Conservation (phyloP, 2,888 invertebrate genomes). For the Thereva nobilitata region DNA sequence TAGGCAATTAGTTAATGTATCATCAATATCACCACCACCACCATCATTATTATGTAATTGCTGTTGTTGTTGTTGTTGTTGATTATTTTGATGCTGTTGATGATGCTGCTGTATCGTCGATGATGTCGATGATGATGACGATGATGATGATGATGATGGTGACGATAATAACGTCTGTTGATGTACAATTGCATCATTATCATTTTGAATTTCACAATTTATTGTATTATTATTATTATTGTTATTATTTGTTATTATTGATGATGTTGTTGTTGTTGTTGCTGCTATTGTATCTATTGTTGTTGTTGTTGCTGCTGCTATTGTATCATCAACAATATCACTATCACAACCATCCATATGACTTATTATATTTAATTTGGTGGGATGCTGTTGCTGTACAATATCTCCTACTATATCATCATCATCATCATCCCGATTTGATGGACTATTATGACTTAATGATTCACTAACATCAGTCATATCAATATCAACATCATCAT, state of each 20-base stretch:
- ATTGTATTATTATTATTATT: neutral
- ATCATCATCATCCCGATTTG: neutral
- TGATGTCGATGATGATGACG: conserved; percentile 32
- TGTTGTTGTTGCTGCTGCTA: no score
- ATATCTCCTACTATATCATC: no score
- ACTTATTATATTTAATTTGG: conserved; percentile 14
- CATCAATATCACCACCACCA: neutral
- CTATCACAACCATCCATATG: conserved; percentile 35
- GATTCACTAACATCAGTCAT: conserved; percentile 6
- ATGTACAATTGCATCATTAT: neutral
- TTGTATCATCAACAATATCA: conserved; percentile 29
- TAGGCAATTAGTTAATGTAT: neutral
- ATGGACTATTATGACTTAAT: neutral
- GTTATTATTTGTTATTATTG: neutral
- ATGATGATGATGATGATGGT: conserved; percentile 3
- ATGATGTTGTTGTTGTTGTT: conserved; percentile 12
- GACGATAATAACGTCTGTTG: neutral
- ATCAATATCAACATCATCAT: conserved; percentile 13
- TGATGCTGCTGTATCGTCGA: conserved; percentile 21
- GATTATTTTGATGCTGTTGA: conserved; percentile 13
- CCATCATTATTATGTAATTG: neutral
- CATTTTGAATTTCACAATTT: neutral
- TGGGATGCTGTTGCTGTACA: neutral
- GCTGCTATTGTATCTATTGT: neutral
- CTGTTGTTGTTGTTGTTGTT: conserved; percentile 35